phyloP scores from a whole-genome alignment of 2,113 vertebrate species.

The Pelodiscus sinensis region DNA sequence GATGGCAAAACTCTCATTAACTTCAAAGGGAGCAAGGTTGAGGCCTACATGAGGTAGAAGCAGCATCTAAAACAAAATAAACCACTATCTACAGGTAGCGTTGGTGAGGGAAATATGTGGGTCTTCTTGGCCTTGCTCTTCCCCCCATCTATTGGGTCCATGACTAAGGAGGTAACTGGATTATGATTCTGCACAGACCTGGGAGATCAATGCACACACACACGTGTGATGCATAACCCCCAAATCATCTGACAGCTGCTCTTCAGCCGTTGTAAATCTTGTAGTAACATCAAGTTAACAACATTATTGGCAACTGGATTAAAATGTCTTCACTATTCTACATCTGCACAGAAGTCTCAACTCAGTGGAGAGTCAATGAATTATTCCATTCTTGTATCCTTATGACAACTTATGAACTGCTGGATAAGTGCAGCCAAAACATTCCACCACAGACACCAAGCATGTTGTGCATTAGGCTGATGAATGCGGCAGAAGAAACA shows the following conservation, averaged over 20 bases:
- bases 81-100: background rate
- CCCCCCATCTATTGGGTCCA: background rate
- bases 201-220: background rate
- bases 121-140: background rate
- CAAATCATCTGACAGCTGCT: background rate
- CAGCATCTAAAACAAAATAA: background rate
- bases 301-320: constrained; percentile 42
- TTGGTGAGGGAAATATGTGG: background rate
- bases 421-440: background rate
- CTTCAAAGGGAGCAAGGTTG: background rate
- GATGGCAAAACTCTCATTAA: background rate
- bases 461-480: background rate
- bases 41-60: background rate
- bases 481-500: background rate
- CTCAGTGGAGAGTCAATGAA: background rate
- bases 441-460: background rate
- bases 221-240: background rate
- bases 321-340: background rate
- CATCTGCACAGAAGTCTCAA: constrained; percentile 1
- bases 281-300: constrained; percentile 45
- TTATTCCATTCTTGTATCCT: accelerated
- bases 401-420: background rate
- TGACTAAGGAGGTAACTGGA: background rate
- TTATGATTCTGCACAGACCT: background rate
- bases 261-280: constrained; percentile 3